Percentiles rank a stretch among this genome's conserved stretches.
phyloP scores from a whole-genome alignment of 35 echinoderm and acorn worm genomes.

The Patiria miniata region DNA sequence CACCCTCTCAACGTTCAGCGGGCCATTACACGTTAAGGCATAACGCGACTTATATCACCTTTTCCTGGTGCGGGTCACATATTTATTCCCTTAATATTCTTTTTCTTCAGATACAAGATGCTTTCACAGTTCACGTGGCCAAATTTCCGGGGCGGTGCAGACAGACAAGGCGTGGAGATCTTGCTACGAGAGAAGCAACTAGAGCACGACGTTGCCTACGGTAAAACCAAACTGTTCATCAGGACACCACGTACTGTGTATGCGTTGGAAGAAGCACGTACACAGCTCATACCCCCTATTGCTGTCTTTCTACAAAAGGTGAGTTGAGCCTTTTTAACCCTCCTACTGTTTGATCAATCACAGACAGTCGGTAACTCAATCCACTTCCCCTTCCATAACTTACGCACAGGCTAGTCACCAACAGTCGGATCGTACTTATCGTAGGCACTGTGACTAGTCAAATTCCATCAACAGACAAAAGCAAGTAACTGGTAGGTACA shows the following conservation, averaged over 20 bases:
- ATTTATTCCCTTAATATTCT: too few relatives aligned
- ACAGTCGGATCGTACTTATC: neutral
- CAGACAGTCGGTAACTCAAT: too few relatives aligned
- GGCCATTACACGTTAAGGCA: too few relatives aligned
- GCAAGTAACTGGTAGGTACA: too few relatives aligned
- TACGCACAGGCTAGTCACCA: too few relatives aligned
- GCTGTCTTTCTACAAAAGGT: constrained; percentile 96
- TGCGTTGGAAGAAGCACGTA: constrained; percentile 79
- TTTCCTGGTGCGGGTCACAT: too few relatives aligned
- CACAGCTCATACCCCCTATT: constrained; percentile 71
- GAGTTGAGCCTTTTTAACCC: neutral
- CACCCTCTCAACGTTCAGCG: too few relatives aligned
- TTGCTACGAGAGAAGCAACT: constrained; percentile 66
- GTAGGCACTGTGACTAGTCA: neutral
- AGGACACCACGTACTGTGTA: constrained; percentile 93
- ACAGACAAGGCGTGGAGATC: constrained; percentile 66
- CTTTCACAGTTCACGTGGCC: constrained; percentile 93
- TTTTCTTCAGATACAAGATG: constrained; percentile 92
- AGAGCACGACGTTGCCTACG: constrained; percentile 83
- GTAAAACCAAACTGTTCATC: constrained; percentile 91
- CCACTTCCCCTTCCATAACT: too few relatives aligned
- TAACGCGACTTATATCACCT: neutral
- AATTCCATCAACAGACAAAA: too few relatives aligned
- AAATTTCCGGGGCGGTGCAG: constrained; percentile 74
- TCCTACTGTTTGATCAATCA: too few relatives aligned